Percentiles rank a stretch among this genome's conserved stretches.
Conservation (phyloP, 2,797 vertebrate genomes). For the Oreonectes daqikongensis region DNA sequence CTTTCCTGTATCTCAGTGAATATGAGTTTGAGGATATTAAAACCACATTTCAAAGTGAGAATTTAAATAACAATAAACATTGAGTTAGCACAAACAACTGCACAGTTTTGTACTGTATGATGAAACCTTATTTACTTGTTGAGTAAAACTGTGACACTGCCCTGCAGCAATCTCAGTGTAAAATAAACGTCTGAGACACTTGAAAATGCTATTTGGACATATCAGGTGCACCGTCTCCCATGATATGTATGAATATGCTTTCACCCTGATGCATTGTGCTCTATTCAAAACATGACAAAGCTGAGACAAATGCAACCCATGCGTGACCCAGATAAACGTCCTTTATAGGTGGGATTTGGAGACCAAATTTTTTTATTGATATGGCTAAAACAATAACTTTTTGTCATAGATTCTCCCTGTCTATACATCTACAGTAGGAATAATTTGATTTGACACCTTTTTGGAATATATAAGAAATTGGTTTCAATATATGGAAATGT, state of each 20-base stretch:
- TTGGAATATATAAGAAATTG: no score
- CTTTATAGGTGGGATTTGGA: conserved; percentile 5
- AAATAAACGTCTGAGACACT: conserved; percentile 28
- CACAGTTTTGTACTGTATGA: neutral
- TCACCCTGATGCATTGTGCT: neutral
- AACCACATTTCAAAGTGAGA: neutral
- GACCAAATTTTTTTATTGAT: no score
- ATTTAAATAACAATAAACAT: neutral
- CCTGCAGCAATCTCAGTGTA: conserved; percentile 7
- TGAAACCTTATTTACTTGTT: neutral
- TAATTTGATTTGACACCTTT: no score
- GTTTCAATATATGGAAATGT: no score
- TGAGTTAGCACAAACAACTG: neutral
- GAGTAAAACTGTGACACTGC: neutral
- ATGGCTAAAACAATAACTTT: no score
- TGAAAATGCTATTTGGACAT: neutral
- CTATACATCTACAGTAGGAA: no score
- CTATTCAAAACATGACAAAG: conserved; percentile 22
- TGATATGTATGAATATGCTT: neutral
- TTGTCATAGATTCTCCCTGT: no score
- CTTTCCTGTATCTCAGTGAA: neutral
- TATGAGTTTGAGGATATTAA: neutral
- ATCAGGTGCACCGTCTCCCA: conserved; percentile 15
- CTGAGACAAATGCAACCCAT: neutral
- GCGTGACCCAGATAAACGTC: conserved; percentile 12